Conservation (phyloP, 2,888 invertebrate genomes). For the Diaperis boleti region DNA sequence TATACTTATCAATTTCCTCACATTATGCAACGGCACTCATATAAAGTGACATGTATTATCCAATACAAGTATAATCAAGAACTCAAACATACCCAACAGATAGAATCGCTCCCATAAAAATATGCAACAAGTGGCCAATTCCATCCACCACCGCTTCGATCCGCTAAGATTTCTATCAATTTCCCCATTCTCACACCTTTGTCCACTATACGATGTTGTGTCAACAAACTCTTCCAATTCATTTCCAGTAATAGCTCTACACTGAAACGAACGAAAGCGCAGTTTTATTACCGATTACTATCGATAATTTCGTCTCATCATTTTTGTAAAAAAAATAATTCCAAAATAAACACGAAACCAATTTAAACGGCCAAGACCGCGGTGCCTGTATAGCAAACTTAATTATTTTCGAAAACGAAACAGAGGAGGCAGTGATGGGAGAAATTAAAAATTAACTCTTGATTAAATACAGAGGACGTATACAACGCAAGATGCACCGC, state of each 20-base stretch:
- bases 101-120: too few species aligned
- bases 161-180: slow-evolving; percentile 22
- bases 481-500: too few species aligned
- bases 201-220: slow-evolving; percentile 23
- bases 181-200: slow-evolving; percentile 24
- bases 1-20: too few species aligned
- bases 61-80: too few species aligned
- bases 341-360: slow-evolving; percentile 3
- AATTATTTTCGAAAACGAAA: slow-evolving; percentile 6
- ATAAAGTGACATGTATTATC: too few species aligned
- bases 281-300: slow-evolving; percentile 8
- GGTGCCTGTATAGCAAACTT: background rate
- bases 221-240: slow-evolving; percentile 38
- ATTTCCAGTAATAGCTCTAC: slow-evolving; percentile 22
- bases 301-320: too few species aligned
- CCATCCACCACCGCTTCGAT: background rate
- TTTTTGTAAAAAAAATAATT: slow-evolving; percentile 10
- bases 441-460: slow-evolving; percentile 9
- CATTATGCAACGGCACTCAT: too few species aligned
- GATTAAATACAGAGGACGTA: background rate
- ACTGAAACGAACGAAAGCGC: background rate
- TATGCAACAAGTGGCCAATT: too few species aligned
- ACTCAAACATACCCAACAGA: too few species aligned
- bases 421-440: background rate
- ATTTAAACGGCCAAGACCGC: background rate